Evolutionary conservation across 2,797 vertebrate genomes (phyloP).

Genomic region (Acanthiza pusilla): DNA sequence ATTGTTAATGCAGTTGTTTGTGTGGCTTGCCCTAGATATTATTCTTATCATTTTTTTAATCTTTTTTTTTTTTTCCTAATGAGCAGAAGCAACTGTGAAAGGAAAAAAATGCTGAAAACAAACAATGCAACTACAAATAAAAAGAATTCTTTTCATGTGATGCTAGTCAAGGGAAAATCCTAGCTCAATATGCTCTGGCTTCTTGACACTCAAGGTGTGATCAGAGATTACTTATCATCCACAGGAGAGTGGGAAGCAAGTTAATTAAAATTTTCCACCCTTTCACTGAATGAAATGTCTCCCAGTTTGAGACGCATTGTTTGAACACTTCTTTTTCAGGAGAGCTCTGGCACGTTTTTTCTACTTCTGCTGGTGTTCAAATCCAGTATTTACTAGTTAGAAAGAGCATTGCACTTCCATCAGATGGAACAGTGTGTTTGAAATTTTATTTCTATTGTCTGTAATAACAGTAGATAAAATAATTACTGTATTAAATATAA

Average conservation of each 20-base stretch:
- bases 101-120: slow-evolving; percentile 53
- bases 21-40: slow-evolving; percentile 60
- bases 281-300: slow-evolving; percentile 63
- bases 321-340: slow-evolving; percentile 17
- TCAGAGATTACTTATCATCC: slow-evolving; percentile 70
- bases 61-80: slow-evolving; percentile 26
- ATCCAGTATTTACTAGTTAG: slow-evolving; percentile 24
- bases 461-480: neutral
- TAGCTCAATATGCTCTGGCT: slow-evolving; percentile 48
- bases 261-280: slow-evolving; percentile 74
- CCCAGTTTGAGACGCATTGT: slow-evolving; percentile 45
- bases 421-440: neutral
- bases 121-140: slow-evolving; percentile 61
- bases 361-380: neutral
- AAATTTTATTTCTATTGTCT: slow-evolving; percentile 7
- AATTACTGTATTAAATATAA: neutral
- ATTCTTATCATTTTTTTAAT: neutral
- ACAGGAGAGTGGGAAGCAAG: slow-evolving; percentile 70
- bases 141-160: slow-evolving; percentile 64
- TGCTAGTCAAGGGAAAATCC: slow-evolving; percentile 49
- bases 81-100: slow-evolving; percentile 44
- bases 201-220: slow-evolving; percentile 73
- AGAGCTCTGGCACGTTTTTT: slow-evolving; percentile 6
- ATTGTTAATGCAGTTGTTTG: slow-evolving; percentile 47
- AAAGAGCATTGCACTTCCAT: neutral